Evolutionary conservation across 2,888 invertebrate genomes (phyloP).

Genomic region (Tenthredo amoena): DNA sequence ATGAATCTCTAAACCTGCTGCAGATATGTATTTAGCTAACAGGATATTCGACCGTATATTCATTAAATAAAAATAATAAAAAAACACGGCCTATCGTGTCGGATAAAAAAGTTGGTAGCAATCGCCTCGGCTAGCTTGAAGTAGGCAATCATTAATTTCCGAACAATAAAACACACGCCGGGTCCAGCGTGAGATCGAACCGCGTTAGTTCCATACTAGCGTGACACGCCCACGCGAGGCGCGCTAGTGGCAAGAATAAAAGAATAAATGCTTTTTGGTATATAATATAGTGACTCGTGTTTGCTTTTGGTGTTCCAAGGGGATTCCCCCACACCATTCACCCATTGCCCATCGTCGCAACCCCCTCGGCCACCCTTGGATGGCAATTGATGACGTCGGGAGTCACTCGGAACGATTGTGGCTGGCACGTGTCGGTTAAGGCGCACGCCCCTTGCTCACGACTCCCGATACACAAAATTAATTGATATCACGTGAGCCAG

Average conservation of each 20-base stretch:
- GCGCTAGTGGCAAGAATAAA: conserved; percentile 33
- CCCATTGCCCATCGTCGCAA: conserved; percentile 1
- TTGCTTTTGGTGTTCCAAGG: conserved; percentile 76
- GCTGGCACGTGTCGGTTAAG: conserved; percentile 72
- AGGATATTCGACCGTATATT: background rate
- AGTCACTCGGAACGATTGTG: conserved; percentile 74
- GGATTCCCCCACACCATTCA: conserved; percentile 49
- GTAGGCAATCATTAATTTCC: conserved; percentile 75
- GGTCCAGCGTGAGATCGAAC: conserved; percentile 70
- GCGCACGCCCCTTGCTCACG: conserved; percentile 55
- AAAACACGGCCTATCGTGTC: background rate
- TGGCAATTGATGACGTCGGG: conserved; percentile 75
- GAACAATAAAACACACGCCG: conserved; percentile 69
- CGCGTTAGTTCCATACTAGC: background rate
- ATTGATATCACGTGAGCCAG: conserved; percentile 75
- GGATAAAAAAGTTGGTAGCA: background rate
- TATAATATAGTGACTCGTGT: conserved; percentile 68
- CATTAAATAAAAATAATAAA: background rate
- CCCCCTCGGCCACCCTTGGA: conserved; percentile 52
- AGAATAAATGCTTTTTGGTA: conserved; percentile 71
- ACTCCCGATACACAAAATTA: conserved; percentile 70
- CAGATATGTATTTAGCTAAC: background rate
- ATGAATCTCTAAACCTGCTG: background rate
- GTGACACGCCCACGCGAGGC: conserved; percentile 72
- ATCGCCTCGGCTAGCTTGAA: background rate